Base-by-base conservation (phyloP, 1,140 invertebrate genomes). In the Dufourea novaeangliae region DNA sequence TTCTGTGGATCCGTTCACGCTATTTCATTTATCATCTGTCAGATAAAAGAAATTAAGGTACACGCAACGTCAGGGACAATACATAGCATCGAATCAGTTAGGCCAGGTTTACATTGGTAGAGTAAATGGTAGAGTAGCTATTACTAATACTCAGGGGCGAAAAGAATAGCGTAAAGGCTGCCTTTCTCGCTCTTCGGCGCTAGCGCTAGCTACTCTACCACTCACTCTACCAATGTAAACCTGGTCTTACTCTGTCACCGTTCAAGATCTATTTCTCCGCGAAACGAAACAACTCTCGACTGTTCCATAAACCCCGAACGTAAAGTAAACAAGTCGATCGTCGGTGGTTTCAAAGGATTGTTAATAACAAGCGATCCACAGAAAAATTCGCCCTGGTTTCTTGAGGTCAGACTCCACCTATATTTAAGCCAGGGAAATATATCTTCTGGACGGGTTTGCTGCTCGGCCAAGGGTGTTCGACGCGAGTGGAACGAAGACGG, bases 11-110 rank as follows among this genome's bases (percentile, higher is more conserved):
- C 50, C 25, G 50, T 34, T 44, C 61, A 12, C 29, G 50, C 50
- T 34, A 25, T 57, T 67, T 44, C 52, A 22, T 74, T 67, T 37
- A 25, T 67, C 72, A 44, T 11, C 34, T 27, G 50, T 57, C 50
- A 57, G 29, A 20, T 0, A 11, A 41, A 34, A 25, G n/a, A 12
- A 32, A 67, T 17, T 32, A 10, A 54, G 4, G 25, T 17, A n/a
- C 34, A 41, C 29, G 25, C 44, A n/a, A 46, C 4, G 46, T 6
- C 4, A n/a, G n/a, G n/a, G n/a, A n/a, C n/a, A n/a, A n/a, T n/a
- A n/a, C n/a, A n/a, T n/a, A n/a, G n/a, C n/a, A n/a, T n/a, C n/a
- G n/a, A n/a, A n/a, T n/a, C n/a, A n/a, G n/a, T n/a, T n/a, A n/a
- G n/a, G n/a, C n/a, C n/a, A n/a, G n/a, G n/a, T n/a, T n/a, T n/a